These are phyloP conservation scores for Drosophila trapezifrons DNA, from an alignment of 1,140 invertebrate species.

Conservation along the genomic window DNA sequence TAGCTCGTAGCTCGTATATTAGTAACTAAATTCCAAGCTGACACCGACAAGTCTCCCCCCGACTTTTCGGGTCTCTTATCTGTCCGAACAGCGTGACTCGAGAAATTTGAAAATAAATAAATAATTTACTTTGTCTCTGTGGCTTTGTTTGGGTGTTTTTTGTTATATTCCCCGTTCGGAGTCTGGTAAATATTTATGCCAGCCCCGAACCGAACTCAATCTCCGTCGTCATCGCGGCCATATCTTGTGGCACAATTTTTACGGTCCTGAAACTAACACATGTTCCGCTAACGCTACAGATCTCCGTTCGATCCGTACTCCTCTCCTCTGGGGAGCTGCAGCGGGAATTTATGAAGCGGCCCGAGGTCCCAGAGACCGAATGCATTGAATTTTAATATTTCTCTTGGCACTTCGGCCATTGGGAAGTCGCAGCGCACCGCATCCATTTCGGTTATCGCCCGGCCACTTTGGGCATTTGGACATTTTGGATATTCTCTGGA, in stretches of 20 bases:
- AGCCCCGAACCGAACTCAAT: slow-evolving; percentile 39
- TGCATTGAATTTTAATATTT: slow-evolving; percentile 52
- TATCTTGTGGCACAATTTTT: slow-evolving; percentile 57
- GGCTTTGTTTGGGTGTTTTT: slow-evolving; percentile 54
- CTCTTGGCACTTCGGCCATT: slow-evolving; percentile 41
- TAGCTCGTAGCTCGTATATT: slow-evolving; percentile 59
- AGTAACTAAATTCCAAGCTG: slow-evolving; percentile 53
- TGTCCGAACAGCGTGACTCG: slow-evolving; percentile 44
- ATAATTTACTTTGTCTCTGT: slow-evolving; percentile 60
- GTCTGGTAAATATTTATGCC: slow-evolving; percentile 68
- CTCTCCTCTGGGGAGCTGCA: slow-evolving; percentile 37
- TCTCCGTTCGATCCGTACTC: slow-evolving; percentile 19
- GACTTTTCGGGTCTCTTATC: slow-evolving; percentile 64
- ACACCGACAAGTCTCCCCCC: slow-evolving; percentile 46
- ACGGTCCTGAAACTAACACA: slow-evolving; percentile 71
- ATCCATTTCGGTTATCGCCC: slow-evolving; percentile 48
- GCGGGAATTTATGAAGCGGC: slow-evolving; percentile 32
- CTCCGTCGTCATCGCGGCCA: slow-evolving; percentile 24
- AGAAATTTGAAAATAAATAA: slow-evolving; percentile 55
- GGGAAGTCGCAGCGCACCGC: slow-evolving; percentile 36
- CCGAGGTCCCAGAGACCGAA: slow-evolving; percentile 6
- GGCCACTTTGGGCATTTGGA: slow-evolving; percentile 32
- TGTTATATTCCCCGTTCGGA: slow-evolving; percentile 70
- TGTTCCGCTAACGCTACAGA: slow-evolving; percentile 60
- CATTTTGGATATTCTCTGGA: slow-evolving; percentile 5